Percentiles rank a stretch among this genome's conserved stretches.
Evolutionary conservation across 2,888 invertebrate species (phyloP).

Genomic region (Morpho achilles): DNA sequence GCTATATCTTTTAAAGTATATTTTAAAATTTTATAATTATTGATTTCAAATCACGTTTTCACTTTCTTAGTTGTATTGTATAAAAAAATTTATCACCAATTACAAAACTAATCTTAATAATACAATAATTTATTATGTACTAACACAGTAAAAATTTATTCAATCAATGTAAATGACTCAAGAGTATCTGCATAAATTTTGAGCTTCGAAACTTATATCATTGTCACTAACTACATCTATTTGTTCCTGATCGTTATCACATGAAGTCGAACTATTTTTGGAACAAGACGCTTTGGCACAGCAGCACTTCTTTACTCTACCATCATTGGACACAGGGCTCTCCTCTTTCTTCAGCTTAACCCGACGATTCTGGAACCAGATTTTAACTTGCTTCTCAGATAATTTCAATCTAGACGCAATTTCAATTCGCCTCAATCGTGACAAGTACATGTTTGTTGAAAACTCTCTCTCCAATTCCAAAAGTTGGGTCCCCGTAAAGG

Average conservation of each 20-base stretch:
- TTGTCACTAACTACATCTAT: conserved; percentile 71
- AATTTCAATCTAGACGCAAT: conserved; percentile 93
- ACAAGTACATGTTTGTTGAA: conserved; percentile 93
- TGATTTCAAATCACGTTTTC: too few species aligned
- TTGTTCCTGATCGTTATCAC: conserved; percentile 63
- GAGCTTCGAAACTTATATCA: conserved; percentile 52
- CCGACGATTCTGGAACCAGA: conserved; percentile 96
- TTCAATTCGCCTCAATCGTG: conserved; percentile 92
- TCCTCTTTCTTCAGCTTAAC: conserved; percentile 97
- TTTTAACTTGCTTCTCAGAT: conserved; percentile 97
- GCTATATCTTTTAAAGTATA: too few species aligned
- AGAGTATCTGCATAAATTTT: conserved; percentile 54
- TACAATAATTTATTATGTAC: neutral
- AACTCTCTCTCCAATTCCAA: conserved; percentile 94
- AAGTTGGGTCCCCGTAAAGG: conserved; percentile 94
- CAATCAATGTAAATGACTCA: conserved; percentile 28
- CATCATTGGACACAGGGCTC: conserved; percentile 67
- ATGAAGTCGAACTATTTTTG: conserved; percentile 44
- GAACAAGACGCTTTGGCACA: conserved; percentile 56
- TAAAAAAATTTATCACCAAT: neutral
- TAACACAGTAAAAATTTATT: neutral
- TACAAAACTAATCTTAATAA: neutral
- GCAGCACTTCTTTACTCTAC: conserved; percentile 59
- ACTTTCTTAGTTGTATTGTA: too few species aligned
- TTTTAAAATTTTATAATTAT: too few species aligned